Percentiles rank a stretch among this genome's conserved stretches.
Evolutionary conservation across 1,140 invertebrate species (phyloP).

Genomic region (Metopolophium dirhodum): DNA sequence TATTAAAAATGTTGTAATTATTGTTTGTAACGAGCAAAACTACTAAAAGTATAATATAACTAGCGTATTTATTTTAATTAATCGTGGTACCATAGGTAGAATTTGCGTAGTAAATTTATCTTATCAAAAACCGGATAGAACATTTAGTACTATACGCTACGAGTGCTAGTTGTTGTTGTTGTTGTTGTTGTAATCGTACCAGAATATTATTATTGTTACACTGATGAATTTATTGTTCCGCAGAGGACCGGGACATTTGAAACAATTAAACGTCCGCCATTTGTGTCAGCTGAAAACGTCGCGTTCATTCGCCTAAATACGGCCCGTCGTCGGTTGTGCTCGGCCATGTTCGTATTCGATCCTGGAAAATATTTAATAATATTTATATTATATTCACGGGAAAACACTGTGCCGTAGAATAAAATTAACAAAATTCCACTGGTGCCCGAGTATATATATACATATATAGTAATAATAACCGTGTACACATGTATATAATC

Average conservation of each 20-base stretch:
- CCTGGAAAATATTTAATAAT: not conserved
- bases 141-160: not conserved
- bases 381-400: not conserved
- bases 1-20: not conserved
- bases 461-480: not conserved
- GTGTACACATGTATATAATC: no score
- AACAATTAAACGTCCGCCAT: slow-evolving; percentile 5
- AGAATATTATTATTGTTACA: slow-evolving; percentile 4
- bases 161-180: not conserved
- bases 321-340: no score
- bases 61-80: not conserved
- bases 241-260: not conserved
- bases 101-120: not conserved
- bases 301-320: not conserved
- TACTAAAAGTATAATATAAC: not conserved
- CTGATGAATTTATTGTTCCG: slow-evolving; percentile 9
- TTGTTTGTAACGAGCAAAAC: not conserved
- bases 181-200: not conserved
- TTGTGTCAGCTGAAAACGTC: not conserved
- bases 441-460: no score
- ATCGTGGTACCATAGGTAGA: not conserved
- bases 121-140: not conserved
- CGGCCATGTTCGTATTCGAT: not conserved
- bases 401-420: not conserved
- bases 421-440: not conserved